phyloP scores from a whole-genome alignment of 2,888 invertebrate genomes.

The Dryomyza anilis region DNA sequence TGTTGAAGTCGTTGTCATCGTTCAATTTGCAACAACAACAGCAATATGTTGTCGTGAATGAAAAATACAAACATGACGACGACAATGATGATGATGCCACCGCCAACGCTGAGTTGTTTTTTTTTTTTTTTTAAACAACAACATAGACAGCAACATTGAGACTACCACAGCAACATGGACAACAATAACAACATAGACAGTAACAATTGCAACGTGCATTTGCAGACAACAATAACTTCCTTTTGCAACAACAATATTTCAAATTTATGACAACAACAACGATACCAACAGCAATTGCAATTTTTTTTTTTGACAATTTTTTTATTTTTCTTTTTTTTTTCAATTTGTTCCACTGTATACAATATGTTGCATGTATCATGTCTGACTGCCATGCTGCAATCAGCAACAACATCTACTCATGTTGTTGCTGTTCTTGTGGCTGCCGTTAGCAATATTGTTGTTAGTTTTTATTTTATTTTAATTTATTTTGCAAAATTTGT shows the following conservation, averaged over 20 bases:
- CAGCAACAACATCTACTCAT: no score
- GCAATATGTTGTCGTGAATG: background rate
- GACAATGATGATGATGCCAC: background rate
- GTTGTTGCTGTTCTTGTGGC: background rate
- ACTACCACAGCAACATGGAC: background rate
- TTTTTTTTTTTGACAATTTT: background rate
- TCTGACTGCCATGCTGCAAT: background rate
- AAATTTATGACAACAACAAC: constrained; percentile 10
- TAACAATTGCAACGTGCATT: background rate
- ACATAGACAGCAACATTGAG: background rate
- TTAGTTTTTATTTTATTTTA: background rate
- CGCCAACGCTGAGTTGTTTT: background rate
- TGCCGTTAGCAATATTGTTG: background rate
- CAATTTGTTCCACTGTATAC: background rate
- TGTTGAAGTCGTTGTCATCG: no score
- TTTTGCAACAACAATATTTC: background rate
- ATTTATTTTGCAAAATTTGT: no score
- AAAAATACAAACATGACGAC: background rate
- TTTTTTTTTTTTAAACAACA: background rate
- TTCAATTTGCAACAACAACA: background rate
- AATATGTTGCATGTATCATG: background rate
- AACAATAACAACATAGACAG: background rate
- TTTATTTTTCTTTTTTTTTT: background rate
- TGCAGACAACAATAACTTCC: background rate
- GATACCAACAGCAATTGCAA: constrained; percentile 17